Conservation (phyloP, 2,113 vertebrate genomes). For the Pampusana beccarii region DNA sequence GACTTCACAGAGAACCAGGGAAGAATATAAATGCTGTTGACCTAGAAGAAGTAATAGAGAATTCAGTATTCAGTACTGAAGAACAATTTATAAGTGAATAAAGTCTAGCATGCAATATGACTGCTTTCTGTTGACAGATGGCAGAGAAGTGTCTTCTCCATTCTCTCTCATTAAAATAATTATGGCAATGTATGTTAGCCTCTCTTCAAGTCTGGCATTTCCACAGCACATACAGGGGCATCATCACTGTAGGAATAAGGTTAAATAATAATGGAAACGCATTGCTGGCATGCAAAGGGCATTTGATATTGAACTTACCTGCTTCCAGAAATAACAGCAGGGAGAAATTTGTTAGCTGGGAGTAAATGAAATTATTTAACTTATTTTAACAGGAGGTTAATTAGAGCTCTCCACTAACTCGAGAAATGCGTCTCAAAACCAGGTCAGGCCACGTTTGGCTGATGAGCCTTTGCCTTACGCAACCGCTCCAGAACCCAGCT, state of each 20-base stretch:
- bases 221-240: neutral
- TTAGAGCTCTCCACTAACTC: conserved; percentile 58
- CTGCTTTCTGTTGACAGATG: conserved; percentile 56
- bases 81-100: conserved; percentile 39
- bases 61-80: conserved; percentile 44
- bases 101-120: conserved; percentile 4
- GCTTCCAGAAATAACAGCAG: conserved; percentile 66
- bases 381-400: conserved; percentile 65
- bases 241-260: neutral
- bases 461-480: conserved; percentile 34
- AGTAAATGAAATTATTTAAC: conserved; percentile 47
- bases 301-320: conserved; percentile 37
- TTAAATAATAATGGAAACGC: conserved; percentile 49
- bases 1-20: conserved; percentile 20
- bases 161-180: conserved; percentile 67
- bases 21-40: conserved; percentile 43
- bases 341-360: conserved; percentile 32
- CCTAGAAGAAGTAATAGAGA: conserved; percentile 38
- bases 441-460: conserved; percentile 41
- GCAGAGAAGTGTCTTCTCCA: conserved; percentile 43
- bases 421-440: conserved; percentile 39
- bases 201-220: conserved; percentile 51
- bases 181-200: conserved; percentile 57
- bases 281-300: conserved; percentile 43
- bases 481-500: conserved; percentile 50